Percentiles rank a stretch among this genome's conserved stretches.
These are phyloP conservation scores for Pardosa pseudoannulata DNA, from an alignment of 2,888 invertebrate species.

Conservation along the genomic window DNA sequence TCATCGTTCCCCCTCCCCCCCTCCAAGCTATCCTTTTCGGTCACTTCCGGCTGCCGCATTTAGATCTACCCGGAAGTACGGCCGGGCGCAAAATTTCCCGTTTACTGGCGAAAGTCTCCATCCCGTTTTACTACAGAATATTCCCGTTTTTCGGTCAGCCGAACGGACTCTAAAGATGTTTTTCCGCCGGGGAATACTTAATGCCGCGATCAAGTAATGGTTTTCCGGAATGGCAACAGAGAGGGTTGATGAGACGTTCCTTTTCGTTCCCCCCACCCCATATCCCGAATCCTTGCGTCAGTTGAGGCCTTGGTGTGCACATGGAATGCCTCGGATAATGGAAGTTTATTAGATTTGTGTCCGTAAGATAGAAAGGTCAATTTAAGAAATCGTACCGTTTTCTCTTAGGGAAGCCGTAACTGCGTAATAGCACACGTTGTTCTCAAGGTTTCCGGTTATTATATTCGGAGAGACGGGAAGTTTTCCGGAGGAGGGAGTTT, in stretches of 20 bases:
- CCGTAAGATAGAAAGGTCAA: background rate
- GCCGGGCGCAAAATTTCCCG: conserved; percentile 53
- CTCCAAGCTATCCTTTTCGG: background rate
- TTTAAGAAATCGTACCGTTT: too few relatives aligned
- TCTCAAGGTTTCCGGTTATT: too few relatives aligned
- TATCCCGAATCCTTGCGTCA: background rate
- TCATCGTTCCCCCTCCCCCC: background rate
- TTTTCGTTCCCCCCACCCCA: too few relatives aligned
- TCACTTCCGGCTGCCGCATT: conserved; percentile 22
- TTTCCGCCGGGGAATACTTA: conserved; percentile 56
- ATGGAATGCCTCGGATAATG: background rate
- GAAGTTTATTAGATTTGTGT: background rate
- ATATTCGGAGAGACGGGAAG: too few relatives aligned
- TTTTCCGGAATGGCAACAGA: conserved; percentile 36
- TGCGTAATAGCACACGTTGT: too few relatives aligned
- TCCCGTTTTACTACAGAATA: background rate
- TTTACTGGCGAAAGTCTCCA: conserved; percentile 14
- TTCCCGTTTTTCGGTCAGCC: background rate
- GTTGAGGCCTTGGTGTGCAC: background rate
- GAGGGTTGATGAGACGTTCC: background rate
- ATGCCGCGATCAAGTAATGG: conserved; percentile 68
- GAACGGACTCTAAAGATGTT: conserved; percentile 48
- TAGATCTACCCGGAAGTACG: conserved; percentile 40
- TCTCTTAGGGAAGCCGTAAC: too few relatives aligned
- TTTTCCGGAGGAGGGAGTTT: too few relatives aligned